phyloP scores from a whole-genome alignment of 2,888 invertebrate genomes.

The Oxytorus armatus region DNA sequence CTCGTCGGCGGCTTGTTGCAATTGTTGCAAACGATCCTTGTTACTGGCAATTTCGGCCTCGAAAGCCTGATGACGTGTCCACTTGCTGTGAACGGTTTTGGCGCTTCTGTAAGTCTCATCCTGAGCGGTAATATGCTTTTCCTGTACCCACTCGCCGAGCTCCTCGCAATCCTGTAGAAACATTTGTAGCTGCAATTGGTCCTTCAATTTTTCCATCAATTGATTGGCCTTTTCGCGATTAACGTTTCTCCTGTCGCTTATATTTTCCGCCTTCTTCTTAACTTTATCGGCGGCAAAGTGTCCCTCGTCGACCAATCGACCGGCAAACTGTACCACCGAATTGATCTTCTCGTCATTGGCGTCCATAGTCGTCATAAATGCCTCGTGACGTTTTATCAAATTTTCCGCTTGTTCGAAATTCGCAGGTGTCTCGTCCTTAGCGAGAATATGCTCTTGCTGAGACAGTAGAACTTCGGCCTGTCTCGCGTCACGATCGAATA shows the following conservation, averaged over 20 bases:
- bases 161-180: conserved; percentile 98
- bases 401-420: conserved; percentile 99
- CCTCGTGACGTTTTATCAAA: conserved; percentile 98
- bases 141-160: conserved; percentile 99
- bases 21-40: conserved; percentile 94
- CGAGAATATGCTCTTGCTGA: conserved; percentile 98
- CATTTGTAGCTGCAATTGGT: conserved; percentile 97
- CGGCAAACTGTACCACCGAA: conserved; percentile 97
- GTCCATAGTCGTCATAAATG: conserved; percentile 99
- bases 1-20: conserved; percentile 95
- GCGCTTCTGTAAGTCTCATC: conserved; percentile 99
- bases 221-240: conserved; percentile 97
- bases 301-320: conserved; percentile 94
- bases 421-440: conserved; percentile 97
- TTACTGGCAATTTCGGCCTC: conserved; percentile 99
- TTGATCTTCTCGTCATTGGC: conserved; percentile 99
- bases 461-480: conserved; percentile 99
- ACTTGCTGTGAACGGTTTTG: conserved; percentile 99
- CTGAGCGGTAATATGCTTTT: conserved; percentile 99
- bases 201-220: conserved; percentile 96
- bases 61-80: conserved; percentile 99
- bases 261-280: conserved; percentile 97
- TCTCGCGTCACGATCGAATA: conserved; percentile 97
- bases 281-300: conserved; percentile 99
- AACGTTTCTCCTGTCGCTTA: conserved; percentile 94